phyloP scores from a whole-genome alignment of 2,797 vertebrate species.

The Uromys caudimaculatus region DNA sequence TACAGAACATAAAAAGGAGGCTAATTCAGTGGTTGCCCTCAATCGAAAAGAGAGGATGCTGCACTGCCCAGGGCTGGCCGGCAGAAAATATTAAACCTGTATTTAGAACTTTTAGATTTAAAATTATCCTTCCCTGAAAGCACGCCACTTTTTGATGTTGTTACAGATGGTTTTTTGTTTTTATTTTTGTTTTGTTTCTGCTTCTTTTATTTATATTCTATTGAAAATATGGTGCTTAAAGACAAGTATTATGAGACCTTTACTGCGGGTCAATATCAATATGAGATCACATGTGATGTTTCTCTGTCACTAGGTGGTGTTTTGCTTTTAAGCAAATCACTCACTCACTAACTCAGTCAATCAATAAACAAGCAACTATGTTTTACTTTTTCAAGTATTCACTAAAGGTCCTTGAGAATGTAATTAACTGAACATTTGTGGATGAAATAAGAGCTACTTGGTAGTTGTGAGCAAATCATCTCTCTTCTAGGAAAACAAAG shows the following conservation, averaged over 20 bases:
- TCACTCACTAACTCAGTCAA: not conserved
- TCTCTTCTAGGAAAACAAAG: constrained; percentile 35
- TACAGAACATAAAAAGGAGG: constrained; percentile 75
- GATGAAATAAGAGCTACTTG: constrained; percentile 12
- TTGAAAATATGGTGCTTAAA: constrained; percentile 5
- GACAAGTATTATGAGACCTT: not conserved
- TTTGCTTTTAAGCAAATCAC: not conserved
- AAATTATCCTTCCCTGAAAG: not conserved
- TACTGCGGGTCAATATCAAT: not conserved
- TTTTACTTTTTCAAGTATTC: not conserved
- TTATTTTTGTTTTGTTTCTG: not conserved
- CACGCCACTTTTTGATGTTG: not conserved
- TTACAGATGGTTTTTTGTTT: not conserved
- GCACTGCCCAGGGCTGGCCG: constrained; percentile 22
- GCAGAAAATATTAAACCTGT: constrained; percentile 40
- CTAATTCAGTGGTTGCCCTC: constrained; percentile 75
- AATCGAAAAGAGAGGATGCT: constrained; percentile 61
- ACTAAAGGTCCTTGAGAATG: not conserved
- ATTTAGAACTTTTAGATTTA: constrained; percentile 55
- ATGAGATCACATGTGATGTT: not conserved
- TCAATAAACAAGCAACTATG: not conserved
- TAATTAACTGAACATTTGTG: not conserved
- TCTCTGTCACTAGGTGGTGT: not conserved
- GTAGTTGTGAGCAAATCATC: not conserved
- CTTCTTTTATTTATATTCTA: not conserved